Base-by-base conservation (phyloP, 2,888 invertebrate genomes). In the Exocentrus adspersus region DNA sequence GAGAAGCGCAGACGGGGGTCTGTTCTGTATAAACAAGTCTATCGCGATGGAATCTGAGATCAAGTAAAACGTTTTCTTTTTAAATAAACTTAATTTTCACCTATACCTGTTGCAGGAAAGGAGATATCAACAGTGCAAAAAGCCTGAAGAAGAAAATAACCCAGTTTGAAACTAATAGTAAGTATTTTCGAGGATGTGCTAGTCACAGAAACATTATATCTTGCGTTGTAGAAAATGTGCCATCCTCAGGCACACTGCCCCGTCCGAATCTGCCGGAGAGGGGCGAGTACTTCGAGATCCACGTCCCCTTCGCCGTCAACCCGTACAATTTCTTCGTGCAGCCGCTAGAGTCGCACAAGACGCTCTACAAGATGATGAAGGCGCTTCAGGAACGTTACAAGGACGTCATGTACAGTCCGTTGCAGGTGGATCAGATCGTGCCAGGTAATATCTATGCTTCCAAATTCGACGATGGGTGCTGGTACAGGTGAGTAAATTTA, bases 401-500 rank as follows among this genome's bases (percentile, higher is more conserved):
- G 65, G 78, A 87, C 62, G 76, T 84, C 0, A 85, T 85, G 67
- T 83, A 78, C 80, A 85, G 77, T 79, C 86, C 77, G 72, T 83
- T 78, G 41, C 65, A 66, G 4, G 72, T 79, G 1, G 77, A 78
- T 3, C 78, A 81, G 28, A 76, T 81, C 6, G 50, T 64, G 72
- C 84, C 81, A 60, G 92, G 91, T 0, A 87, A 88, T 75, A 85
- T 90, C 24, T 93, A 89, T 79, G 91, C 91, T 0, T 90, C 88
- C 0, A 86, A 85, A 73, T 88, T 90, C 75, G 87, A 88, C 45
- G 89, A 91, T 76, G 84, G 86, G 1, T 83, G 85, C 19, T 93
- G 92, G 91, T 92, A 92, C 80, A 88, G 93, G 92, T 92, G 81
- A 78, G 82, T 73, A n/a, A n/a, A n/a, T n/a, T n/a, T n/a, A n/a